Percentiles rank a stretch among this genome's conserved stretches.
These are phyloP conservation scores for Iguana delicatissima DNA, from an alignment of 2,797 vertebrate genomes.

Conservation along the genomic window DNA sequence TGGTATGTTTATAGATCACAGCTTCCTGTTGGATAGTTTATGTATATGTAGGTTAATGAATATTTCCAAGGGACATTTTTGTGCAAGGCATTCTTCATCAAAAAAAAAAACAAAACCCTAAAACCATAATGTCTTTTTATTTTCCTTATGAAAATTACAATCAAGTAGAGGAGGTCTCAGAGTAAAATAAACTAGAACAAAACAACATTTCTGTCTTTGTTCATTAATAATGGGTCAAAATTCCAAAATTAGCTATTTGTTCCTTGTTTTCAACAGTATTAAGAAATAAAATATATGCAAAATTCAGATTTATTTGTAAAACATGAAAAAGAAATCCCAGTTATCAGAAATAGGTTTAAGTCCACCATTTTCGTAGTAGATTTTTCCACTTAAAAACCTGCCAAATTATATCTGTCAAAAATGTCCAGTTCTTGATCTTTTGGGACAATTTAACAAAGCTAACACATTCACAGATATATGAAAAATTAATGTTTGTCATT, in stretches of 20 bases:
- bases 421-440: constrained; percentile 45
- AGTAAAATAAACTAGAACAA: not conserved
- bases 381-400: not conserved
- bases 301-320: constrained; percentile 31
- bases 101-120: not conserved
- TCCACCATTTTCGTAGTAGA: constrained; percentile 4
- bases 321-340: constrained; percentile 8
- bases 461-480: constrained; percentile 44
- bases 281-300: not conserved
- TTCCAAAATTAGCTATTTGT: not conserved
- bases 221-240: not conserved
- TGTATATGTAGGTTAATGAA: not conserved
- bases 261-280: not conserved
- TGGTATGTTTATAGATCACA: not conserved
- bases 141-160: constrained; percentile 14
- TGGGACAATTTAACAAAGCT: constrained; percentile 13
- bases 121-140: constrained; percentile 14
- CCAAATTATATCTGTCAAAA: constrained; percentile 54
- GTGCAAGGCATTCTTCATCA: not conserved
- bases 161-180: not conserved
- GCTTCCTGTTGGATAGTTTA: not conserved
- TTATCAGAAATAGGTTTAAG: not conserved
- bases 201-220: constrained; percentile 7
- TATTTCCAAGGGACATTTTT: not conserved
- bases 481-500: constrained; percentile 78